A percentile compares a stretch with the other conserved stretches of the same genome.
Evolutionary conservation across 2,888 invertebrate species (phyloP).

Genomic region (Oscheius myriophilus): DNA sequence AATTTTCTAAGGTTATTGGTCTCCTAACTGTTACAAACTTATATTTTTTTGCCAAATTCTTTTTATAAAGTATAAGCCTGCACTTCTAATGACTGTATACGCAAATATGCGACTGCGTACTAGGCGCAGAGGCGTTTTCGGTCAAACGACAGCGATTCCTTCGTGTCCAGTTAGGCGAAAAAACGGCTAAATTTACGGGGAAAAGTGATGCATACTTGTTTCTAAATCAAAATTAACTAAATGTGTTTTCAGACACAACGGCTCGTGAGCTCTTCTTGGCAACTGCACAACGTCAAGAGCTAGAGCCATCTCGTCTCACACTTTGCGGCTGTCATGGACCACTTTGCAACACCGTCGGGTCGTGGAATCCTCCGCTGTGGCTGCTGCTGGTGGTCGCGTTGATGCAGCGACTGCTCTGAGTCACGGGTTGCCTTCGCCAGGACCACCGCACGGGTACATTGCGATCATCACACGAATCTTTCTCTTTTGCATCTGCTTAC

Average conservation of each 20-base stretch:
- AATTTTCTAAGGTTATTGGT: too few relatives aligned
- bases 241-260: conserved; percentile 46
- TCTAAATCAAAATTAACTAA: not conserved
- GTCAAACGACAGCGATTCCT: too few relatives aligned
- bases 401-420: conserved; percentile 24
- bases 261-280: conserved; percentile 51
- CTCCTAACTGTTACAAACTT: too few relatives aligned
- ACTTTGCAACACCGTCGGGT: conserved; percentile 48
- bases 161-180: too few relatives aligned
- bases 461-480: conserved; percentile 27
- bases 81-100: too few relatives aligned
- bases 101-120: too few relatives aligned
- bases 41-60: too few relatives aligned
- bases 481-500: conserved; percentile 21
- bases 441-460: conserved; percentile 25
- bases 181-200: too few relatives aligned
- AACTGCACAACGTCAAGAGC: conserved; percentile 50
- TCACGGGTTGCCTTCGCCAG: conserved; percentile 27
- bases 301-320: conserved; percentile 48
- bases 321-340: conserved; percentile 56
- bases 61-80: too few relatives aligned
- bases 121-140: too few relatives aligned
- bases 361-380: not conserved
- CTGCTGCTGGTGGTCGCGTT: conserved; percentile 16
- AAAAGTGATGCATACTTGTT: too few relatives aligned